Conservation (phyloP, 2,797 vertebrate species). For the Periophthalmus magnuspinnatus region DNA sequence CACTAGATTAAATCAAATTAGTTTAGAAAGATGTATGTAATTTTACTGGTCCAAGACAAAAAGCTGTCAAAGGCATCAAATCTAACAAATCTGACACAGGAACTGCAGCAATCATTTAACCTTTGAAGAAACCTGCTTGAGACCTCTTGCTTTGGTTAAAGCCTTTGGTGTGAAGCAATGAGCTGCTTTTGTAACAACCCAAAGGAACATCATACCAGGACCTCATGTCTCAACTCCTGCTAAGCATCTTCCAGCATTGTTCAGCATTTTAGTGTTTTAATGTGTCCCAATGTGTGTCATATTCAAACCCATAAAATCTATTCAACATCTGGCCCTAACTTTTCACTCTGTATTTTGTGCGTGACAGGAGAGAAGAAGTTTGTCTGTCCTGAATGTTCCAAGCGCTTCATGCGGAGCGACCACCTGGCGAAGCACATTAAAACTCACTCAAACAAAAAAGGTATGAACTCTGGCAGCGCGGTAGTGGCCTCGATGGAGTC, state of each 20-base stretch:
- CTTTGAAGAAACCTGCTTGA: background rate
- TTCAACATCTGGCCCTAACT: constrained; percentile 23
- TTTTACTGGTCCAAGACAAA: constrained; percentile 23
- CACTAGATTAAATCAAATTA: constrained; percentile 17
- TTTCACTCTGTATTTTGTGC: constrained; percentile 35
- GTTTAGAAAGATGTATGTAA: constrained; percentile 9
- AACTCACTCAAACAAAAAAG: constrained; percentile 99
- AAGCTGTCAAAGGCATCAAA: constrained; percentile 13
- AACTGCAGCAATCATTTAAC: no score
- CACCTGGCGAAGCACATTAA: constrained; percentile 99
- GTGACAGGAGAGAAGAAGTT: constrained; percentile 98
- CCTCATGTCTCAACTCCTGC: background rate
- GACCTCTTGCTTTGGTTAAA: background rate
- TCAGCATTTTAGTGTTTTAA: background rate
- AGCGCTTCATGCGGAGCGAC: constrained; percentile 99
- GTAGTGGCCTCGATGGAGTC: constrained; percentile 91
- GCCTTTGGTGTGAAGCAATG: background rate
- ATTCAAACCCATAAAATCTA: constrained; percentile 11
- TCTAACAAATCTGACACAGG: constrained; percentile 14
- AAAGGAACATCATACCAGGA: background rate
- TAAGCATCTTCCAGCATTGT: background rate
- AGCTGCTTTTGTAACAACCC: background rate
- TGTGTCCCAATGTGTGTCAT: background rate
- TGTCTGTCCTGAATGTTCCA: constrained; percentile 98
- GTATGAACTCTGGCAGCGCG: constrained; percentile 88